phyloP scores from a whole-genome alignment of 2,888 invertebrate genomes.

The Cephus sareptanus region DNA sequence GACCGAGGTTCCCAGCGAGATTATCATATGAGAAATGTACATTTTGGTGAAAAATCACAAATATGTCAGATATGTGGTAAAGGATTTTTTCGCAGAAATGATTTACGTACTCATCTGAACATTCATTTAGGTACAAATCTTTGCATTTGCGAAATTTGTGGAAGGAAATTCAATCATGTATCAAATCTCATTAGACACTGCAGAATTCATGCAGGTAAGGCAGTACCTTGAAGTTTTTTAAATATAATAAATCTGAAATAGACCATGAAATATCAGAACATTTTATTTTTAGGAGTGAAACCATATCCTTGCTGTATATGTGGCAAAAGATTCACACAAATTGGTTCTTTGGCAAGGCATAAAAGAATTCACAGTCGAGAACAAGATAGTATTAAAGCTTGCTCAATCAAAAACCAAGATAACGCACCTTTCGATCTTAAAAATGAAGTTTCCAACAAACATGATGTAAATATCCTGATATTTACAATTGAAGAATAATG shows the following conservation, averaged over 20 bases:
- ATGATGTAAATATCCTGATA: constrained; percentile 30
- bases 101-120: constrained; percentile 63
- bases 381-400: constrained; percentile 20
- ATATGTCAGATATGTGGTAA: constrained; percentile 59
- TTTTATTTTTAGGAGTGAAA: constrained; percentile 49
- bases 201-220: constrained; percentile 63
- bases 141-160: constrained; percentile 63
- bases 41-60: constrained; percentile 57
- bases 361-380: constrained; percentile 49
- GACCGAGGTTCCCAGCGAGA: constrained; percentile 58
- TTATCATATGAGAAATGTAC: constrained; percentile 58
- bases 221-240: background rate
- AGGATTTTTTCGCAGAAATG: constrained; percentile 59
- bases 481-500: background rate
- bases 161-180: constrained; percentile 63
- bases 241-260: background rate
- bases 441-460: constrained; percentile 17
- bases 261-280: background rate
- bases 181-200: constrained; percentile 62
- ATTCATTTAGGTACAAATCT: constrained; percentile 63
- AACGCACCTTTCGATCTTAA: constrained; percentile 20
- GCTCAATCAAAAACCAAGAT: constrained; percentile 15
- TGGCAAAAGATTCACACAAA: constrained; percentile 57
- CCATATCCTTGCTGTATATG: constrained; percentile 60
- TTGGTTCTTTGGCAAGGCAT: constrained; percentile 54